These are phyloP conservation scores for Platycnemis pennipes DNA, from an alignment of 2,888 invertebrate genomes.

Conservation along the genomic window DNA sequence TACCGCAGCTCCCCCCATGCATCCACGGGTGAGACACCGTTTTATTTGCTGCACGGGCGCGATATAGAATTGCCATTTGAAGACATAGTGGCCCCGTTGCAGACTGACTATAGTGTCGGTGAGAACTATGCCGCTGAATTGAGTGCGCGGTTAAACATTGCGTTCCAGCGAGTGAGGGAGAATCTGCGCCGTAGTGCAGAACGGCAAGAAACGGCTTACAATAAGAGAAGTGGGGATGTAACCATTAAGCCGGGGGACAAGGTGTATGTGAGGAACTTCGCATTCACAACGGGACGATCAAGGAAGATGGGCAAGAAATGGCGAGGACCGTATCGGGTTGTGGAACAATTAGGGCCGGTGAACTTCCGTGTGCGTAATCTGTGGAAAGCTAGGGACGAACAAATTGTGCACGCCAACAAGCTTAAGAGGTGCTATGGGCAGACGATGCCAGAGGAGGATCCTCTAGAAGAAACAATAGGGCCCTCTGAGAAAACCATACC, in stretches of 20 bases:
- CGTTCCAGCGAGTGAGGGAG: not conserved
- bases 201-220: not conserved
- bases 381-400: not conserved
- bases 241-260: not conserved
- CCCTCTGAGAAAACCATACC: not conserved
- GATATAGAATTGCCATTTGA: not conserved
- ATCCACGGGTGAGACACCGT: no score
- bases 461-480: not conserved
- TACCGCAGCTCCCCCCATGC: no score
- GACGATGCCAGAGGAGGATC: not conserved
- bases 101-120: not conserved
- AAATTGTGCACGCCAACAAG: not conserved
- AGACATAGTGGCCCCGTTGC: not conserved
- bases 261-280: not conserved
- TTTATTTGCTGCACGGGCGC: not conserved
- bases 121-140: not conserved
- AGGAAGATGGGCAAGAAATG: not conserved
- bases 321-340: not conserved
- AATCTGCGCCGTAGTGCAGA: not conserved
- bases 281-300: not conserved
- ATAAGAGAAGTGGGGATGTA: not conserved
- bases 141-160: not conserved
- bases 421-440: not conserved
- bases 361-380: not conserved
- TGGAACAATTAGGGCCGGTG: not conserved